phyloP scores from a whole-genome alignment of 1,140 invertebrate species.

The Lasioglossum baleicum region DNA sequence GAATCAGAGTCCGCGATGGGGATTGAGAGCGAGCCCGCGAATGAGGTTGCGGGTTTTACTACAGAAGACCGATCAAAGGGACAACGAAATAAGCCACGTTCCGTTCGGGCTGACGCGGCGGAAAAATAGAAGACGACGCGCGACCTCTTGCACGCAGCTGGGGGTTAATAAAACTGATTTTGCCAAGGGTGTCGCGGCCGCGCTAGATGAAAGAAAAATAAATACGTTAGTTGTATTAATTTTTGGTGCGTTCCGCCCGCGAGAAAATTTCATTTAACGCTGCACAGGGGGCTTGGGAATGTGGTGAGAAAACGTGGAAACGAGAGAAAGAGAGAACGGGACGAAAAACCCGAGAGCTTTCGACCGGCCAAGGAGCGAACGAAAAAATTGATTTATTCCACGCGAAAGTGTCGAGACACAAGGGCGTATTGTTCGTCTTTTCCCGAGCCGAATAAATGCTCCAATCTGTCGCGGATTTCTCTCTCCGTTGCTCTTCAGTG shows the following conservation, averaged over 20 bases:
- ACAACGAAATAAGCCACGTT: slow-evolving; percentile 1
- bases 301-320: too few relatives aligned
- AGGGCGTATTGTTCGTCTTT: slow-evolving; percentile 10
- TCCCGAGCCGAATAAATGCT: slow-evolving; percentile 40
- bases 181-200: not conserved
- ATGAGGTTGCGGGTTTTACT: slow-evolving; percentile 8
- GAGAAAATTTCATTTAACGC: not conserved
- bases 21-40: slow-evolving; percentile 21
- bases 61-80: slow-evolving; percentile 38
- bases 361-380: too few relatives aligned
- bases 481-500: slow-evolving; percentile 15
- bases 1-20: slow-evolving; percentile 3
- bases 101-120: not conserved
- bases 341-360: too few relatives aligned
- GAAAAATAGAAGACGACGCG: not conserved
- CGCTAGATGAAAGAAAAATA: not conserved
- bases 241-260: not conserved
- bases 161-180: slow-evolving; percentile 33
- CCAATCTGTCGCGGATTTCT: slow-evolving; percentile 47
- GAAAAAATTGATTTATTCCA: slow-evolving; percentile 35
- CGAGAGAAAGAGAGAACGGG: too few relatives aligned
- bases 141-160: too few relatives aligned
- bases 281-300: too few relatives aligned
- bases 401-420: slow-evolving; percentile 9
- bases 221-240: not conserved